Evolutionary conservation across 2,113 vertebrate species (phyloP).

Genomic region (Tiliqua scincoides): DNA sequence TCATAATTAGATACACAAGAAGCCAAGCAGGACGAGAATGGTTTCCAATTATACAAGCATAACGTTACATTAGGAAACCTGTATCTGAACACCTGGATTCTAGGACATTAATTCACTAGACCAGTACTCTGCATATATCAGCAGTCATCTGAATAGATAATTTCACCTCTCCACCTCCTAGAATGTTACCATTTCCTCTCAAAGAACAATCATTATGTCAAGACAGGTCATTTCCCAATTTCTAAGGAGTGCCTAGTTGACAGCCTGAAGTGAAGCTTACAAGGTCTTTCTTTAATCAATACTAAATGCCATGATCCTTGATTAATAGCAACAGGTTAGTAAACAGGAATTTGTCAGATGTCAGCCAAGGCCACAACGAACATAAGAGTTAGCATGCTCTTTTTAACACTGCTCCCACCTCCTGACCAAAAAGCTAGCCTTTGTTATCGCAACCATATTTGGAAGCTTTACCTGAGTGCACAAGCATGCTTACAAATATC

Average conservation of each 20-base stretch:
- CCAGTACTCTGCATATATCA: background rate
- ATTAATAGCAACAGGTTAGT: slow-evolving; percentile 1
- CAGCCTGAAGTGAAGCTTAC: slow-evolving; percentile 5
- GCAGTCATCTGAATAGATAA: slow-evolving; percentile 18
- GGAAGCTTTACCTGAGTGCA: background rate
- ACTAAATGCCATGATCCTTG: background rate
- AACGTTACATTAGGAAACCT: slow-evolving; percentile 27
- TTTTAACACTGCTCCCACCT: slow-evolving; percentile 15
- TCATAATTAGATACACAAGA: slow-evolving; percentile 26
- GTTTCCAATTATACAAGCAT: slow-evolving; percentile 37
- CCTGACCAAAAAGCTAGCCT: slow-evolving; percentile 5
- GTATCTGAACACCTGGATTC: slow-evolving; percentile 32
- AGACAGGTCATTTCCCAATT: slow-evolving; percentile 11
- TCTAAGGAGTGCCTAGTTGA: slow-evolving; percentile 16
- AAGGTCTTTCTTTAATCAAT: slow-evolving; percentile 14
- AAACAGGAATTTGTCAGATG: slow-evolving; percentile 2
- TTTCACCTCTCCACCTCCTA: accelerated
- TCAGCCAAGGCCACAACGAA: background rate
- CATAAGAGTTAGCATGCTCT: background rate
- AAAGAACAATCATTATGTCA: slow-evolving; percentile 28
- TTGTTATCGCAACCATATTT: accelerated
- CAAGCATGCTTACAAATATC: background rate
- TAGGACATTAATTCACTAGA: slow-evolving; percentile 29
- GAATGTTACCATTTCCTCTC: slow-evolving; percentile 26
- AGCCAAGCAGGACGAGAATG: slow-evolving; percentile 29